phyloP scores from a whole-genome alignment of 2,888 invertebrate genomes.

The Drosophila fulvimacula region DNA sequence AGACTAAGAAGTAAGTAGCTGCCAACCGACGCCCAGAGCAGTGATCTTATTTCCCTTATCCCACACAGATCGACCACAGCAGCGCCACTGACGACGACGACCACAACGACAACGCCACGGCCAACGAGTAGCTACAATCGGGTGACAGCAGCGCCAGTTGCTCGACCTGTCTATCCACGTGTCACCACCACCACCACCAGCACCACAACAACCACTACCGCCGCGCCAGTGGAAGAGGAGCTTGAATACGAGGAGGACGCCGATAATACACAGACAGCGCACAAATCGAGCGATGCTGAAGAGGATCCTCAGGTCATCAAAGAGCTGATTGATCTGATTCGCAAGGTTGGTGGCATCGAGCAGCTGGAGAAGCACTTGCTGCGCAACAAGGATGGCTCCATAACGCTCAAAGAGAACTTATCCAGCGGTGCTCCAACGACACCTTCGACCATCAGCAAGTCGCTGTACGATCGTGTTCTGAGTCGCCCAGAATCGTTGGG shows the following conservation, averaged over 20 bases:
- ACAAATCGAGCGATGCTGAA: constrained; percentile 76
- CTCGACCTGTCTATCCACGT: constrained; percentile 79
- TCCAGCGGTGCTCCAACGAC: constrained; percentile 85
- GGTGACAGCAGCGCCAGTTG: constrained; percentile 84
- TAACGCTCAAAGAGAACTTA: constrained; percentile 83
- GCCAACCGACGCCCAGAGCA: not conserved
- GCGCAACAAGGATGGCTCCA: constrained; percentile 86
- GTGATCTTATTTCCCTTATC: not conserved
- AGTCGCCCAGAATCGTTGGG: constrained; percentile 82
- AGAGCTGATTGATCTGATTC: constrained; percentile 92
- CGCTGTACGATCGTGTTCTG: constrained; percentile 91
- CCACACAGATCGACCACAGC: constrained; percentile 85
- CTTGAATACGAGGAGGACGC: constrained; percentile 86
- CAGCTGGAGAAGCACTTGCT: constrained; percentile 92
- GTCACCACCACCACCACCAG: constrained; percentile 74
- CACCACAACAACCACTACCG: constrained; percentile 85
- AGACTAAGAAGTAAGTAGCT: constrained; percentile 85
- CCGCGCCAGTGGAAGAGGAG: constrained; percentile 84
- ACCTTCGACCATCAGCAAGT: constrained; percentile 89
- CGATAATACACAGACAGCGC: constrained; percentile 72
- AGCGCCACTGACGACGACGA: constrained; percentile 86
- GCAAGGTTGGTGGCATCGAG: constrained; percentile 94
- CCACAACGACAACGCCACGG: constrained; percentile 82
- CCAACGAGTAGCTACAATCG: constrained; percentile 85
- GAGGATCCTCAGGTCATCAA: constrained; percentile 89